A percentile compares a stretch with the other conserved stretches of the same genome.
These are phyloP conservation scores for Aricia agestis DNA, from an alignment of 1,140 invertebrate genomes.

Conservation along the genomic window DNA sequence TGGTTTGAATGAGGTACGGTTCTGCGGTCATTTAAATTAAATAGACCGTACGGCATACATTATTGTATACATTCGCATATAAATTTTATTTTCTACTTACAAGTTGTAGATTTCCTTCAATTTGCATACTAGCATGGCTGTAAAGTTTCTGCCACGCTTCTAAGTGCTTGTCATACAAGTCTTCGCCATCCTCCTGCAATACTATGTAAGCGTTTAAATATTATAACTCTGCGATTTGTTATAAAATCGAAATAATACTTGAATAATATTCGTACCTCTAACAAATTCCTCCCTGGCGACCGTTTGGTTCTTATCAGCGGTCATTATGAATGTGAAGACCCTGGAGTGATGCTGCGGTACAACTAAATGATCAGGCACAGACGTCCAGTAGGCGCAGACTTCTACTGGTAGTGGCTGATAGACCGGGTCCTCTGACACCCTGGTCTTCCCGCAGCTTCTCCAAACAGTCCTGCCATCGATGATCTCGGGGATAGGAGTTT, in stretches of 20 bases:
- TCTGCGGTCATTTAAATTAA: no score
- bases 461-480: conserved; percentile 54
- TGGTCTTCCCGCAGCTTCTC: conserved; percentile 64
- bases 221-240: not conserved
- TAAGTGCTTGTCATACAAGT: conserved; percentile 60
- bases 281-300: conserved; percentile 73
- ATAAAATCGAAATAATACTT: not conserved
- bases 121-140: conserved; percentile 52
- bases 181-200: conserved; percentile 69
- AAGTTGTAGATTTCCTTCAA: conserved; percentile 73
- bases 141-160: conserved; percentile 56
- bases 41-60: no score
- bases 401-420: conserved; percentile 64
- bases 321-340: conserved; percentile 74
- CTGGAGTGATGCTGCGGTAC: conserved; percentile 56
- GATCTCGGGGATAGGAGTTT: conserved; percentile 50
- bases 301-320: conserved; percentile 68
- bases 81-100: conserved; percentile 39
- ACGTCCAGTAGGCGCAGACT: conserved; percentile 71
- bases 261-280: conserved; percentile 53
- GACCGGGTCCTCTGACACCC: conserved; percentile 53
- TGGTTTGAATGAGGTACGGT: no score
- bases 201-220: conserved; percentile 47
- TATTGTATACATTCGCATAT: no score
- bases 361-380: conserved; percentile 69